Conservation (phyloP, 2,888 invertebrate species). For the Nephrotoma flavescens region DNA sequence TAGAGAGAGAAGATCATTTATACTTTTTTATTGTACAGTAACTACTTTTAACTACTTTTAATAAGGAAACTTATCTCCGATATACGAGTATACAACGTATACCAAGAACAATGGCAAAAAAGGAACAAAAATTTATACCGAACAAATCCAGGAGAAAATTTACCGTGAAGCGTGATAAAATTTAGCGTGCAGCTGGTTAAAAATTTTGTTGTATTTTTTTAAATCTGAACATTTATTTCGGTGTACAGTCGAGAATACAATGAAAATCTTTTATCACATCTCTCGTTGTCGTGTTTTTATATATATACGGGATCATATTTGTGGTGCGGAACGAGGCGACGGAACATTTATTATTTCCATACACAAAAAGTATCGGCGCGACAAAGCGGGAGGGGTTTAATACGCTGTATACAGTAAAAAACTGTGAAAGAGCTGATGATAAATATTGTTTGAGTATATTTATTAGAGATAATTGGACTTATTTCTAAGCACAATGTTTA, state of each 20-base stretch:
- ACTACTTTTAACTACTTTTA: background rate
- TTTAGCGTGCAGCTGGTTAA: slow-evolving; percentile 4
- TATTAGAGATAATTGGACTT: background rate
- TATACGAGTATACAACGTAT: background rate
- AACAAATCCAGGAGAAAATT: slow-evolving; percentile 20
- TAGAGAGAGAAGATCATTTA: background rate
- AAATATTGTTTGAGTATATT: background rate
- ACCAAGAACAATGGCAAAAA: background rate
- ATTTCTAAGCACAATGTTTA: background rate
- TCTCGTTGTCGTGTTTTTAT: background rate
- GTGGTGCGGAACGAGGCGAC: background rate
- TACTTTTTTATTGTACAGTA: background rate
- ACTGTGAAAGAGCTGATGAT: background rate
- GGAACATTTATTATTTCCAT: background rate
- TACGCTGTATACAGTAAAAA: background rate
- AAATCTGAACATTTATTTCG: background rate
- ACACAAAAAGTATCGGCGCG: background rate
- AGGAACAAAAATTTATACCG: background rate
- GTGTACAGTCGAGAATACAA: background rate
- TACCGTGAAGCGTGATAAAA: slow-evolving; percentile 33
- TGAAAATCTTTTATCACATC: background rate
- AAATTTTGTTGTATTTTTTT: background rate
- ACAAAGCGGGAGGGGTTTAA: background rate
- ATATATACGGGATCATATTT: background rate
- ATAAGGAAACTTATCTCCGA: background rate